These are phyloP conservation scores for Lepisosteus osseus DNA, from an alignment of 2,113 vertebrate species.

Conservation along the genomic window DNA sequence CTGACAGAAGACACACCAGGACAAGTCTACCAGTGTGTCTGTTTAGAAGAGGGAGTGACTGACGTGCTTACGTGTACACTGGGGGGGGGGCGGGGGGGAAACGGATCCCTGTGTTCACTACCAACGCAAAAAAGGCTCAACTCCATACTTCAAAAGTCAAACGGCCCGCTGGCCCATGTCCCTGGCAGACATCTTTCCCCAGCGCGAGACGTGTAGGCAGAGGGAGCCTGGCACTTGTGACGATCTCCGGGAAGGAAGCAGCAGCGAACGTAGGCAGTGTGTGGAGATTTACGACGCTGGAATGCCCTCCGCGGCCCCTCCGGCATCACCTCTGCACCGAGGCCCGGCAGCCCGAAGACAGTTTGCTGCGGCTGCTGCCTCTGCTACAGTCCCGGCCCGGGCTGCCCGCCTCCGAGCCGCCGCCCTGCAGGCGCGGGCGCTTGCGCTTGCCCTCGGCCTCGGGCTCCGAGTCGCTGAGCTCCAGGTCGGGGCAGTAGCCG, in stretches of 20 bases:
- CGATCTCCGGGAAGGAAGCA: slow-evolving; percentile 11
- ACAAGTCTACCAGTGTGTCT: too few relatives aligned
- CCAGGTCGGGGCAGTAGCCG: slow-evolving; percentile 93
- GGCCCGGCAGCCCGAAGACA: slow-evolving; percentile 70
- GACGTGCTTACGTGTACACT: too few relatives aligned
- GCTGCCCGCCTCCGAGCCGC: slow-evolving; percentile 58
- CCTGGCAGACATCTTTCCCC: neutral
- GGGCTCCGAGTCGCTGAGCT: slow-evolving; percentile 91
- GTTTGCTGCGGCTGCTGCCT: slow-evolving; percentile 64
- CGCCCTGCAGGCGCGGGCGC: slow-evolving; percentile 59
- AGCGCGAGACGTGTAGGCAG: slow-evolving; percentile 6
- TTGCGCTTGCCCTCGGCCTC: slow-evolving; percentile 80
- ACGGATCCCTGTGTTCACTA: neutral
- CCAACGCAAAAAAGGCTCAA: neutral
- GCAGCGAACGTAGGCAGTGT: slow-evolving; percentile 3
- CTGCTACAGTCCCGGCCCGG: slow-evolving; percentile 59
- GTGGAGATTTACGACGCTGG: neutral
- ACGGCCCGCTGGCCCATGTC: neutral
- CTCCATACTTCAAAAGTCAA: slow-evolving; percentile 22
- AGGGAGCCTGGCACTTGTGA: slow-evolving; percentile 36
- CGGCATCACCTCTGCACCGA: slow-evolving; percentile 86
- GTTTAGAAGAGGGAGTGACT: too few relatives aligned
- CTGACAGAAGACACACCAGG: too few relatives aligned
- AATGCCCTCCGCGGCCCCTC: slow-evolving; percentile 9
- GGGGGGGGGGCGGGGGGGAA: too few relatives aligned